Base-by-base conservation (phyloP, 1,140 invertebrate genomes). In the Heliconius melpomene region DNA sequence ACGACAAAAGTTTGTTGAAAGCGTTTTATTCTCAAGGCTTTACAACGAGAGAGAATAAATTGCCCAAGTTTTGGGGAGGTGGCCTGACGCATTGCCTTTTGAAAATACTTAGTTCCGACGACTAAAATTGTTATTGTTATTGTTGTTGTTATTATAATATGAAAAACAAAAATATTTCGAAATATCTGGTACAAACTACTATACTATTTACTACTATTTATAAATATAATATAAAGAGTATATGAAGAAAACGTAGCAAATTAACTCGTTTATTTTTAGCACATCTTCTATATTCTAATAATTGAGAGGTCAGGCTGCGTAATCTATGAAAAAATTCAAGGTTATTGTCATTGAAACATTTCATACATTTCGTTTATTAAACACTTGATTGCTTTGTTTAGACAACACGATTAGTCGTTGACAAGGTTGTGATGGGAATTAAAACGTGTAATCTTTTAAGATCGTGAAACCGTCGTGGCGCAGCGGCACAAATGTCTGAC, bases 41-140 rank as follows among this genome's bases (percentile, higher is more conserved):
- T 29, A 66, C 60, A 77, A 72, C 76, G 70, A 77, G 60, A 72
- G 38, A 54, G 46, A 23, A 75, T 26, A 23, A 75, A 75, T 78
- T 78, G 40, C 76, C 52, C 6, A 78, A 72, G 66, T 52, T 50
- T 20, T 72, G 29, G 36, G 70, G 18, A 18, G 20, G 50, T 3
- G 11, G n/a, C 7, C 3, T 66, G 11, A 66, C 23, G 23, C 26
- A 66, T 66, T 66, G 13, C 26, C 6, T 26, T 66, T 29, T 66
- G 2, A 66, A 29, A 23, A 16, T 29, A 66, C 13, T 1, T 3
- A 60, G 8, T 0, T 60, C 7, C 3, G n/a, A 23, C n/a, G 1
- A 23, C 20, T 13, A 23, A 23, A 60, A 9, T 23, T 60, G 23
- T 23, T 26, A 60, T 46, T 13, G 5, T 60, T 60, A 3, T 13